phyloP scores from a whole-genome alignment of 2,113 vertebrate genomes.

The Sclerurus mexicanus region DNA sequence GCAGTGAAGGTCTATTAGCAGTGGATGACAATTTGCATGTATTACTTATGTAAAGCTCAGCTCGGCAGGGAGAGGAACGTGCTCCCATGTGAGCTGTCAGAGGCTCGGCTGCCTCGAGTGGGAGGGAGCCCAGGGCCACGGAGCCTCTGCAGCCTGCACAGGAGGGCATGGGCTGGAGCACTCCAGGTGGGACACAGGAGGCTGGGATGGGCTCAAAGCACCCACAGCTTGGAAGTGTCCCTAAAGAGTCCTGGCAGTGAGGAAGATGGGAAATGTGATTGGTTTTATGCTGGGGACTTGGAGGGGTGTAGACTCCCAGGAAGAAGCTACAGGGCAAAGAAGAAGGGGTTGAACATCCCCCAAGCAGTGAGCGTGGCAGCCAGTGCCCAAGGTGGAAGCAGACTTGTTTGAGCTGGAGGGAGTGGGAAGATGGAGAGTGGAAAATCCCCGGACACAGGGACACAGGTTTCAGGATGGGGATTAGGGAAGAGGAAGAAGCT shows the following conservation, averaged over 20 bases:
- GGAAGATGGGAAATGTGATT: rapidly evolving
- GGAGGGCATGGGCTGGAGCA: not conserved
- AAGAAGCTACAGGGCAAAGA: not conserved
- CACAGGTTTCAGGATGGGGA: not conserved
- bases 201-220: not conserved
- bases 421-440: not conserved
- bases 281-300: not conserved
- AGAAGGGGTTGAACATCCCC: not conserved
- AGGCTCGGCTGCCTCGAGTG: not conserved
- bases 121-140: not conserved
- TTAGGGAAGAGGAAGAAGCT: not conserved
- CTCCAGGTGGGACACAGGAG: not conserved
- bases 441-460: not conserved
- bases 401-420: not conserved
- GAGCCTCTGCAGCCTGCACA: not conserved
- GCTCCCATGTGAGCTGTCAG: conserved; percentile 62
- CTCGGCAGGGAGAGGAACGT: not conserved
- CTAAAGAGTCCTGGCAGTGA: rapidly evolving
- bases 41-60: conserved; percentile 39
- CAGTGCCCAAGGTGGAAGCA: not conserved
- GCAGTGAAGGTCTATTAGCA: conserved; percentile 36
- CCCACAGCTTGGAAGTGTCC: rapidly evolving
- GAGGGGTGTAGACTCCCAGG: not conserved
- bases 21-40: conserved; percentile 7
- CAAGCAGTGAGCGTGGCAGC: rapidly evolving